Evolutionary conservation across 2,113 vertebrate species (phyloP), one percentile per base, ranked within the genome.

Genomic region (Mustela lutreola): DNA sequence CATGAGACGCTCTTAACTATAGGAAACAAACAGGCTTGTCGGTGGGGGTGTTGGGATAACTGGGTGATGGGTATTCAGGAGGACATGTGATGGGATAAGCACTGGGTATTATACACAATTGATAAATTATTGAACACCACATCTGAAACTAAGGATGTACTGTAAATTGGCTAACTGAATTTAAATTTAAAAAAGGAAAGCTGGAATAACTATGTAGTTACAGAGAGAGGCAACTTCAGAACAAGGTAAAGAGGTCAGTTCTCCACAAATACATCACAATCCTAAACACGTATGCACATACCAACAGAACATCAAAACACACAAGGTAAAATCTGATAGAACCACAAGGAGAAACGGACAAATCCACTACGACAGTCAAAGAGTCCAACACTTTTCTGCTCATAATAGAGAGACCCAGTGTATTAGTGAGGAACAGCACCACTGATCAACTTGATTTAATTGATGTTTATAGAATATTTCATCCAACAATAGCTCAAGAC

Each of bases 361-460:
- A 5, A 78, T 24, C 22, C 26, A 0, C 60, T 19, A 0, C 5
- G 9, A 24, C 1, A 10, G 19, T 7, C 67, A 73, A 28, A 56
- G 14, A 8, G 19, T 0, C 56, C 7, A 9, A 28, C 42, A 14
- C 11, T 50, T 7, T n/a, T 80, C 50, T 36, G 50, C 15, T 12
- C 15, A 28, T 9, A 26, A 36, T 0, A 50, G 31, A 67, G 31
- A 65, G 63, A 75, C 11, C 7, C 45, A n/a, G 26, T 7, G 14
- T 33, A n/a, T 45, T 6, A 6, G 75, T 19, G 15, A 65, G n/a
- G 36, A 62, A 24, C 1, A 31, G 22, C 33, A 63, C 76, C 45
- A 31, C 7, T 26, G 19, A 4, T 45, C 67, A 33, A 53, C 42
- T 65, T n/a, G 45, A 58, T 58, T 3, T 36, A 42, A 58, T 10